Base-by-base conservation (phyloP, 2,113 vertebrate genomes). In the Xenopus laevis region DNA sequence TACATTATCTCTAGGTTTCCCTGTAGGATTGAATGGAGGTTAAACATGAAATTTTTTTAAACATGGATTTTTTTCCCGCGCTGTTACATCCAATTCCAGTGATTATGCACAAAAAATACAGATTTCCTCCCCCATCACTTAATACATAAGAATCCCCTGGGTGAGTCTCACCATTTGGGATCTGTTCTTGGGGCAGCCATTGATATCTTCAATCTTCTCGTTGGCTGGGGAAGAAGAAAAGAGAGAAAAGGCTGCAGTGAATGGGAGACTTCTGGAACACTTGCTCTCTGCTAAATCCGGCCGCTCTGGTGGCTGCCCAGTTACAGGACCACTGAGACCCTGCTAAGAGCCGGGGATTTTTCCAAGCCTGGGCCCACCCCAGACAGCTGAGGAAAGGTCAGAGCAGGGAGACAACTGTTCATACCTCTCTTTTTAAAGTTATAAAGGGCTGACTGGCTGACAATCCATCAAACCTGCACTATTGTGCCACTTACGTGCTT, bases 121-220 rank as follows among this genome's bases (percentile, higher is more conserved):
- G 4, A 27, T 27, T 4, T 4, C 23, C 8, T 40, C 8, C 8
- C 5, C 33, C 1, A 1, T 9, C 33, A 7, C 5, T 40, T 4
- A 7, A 40, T 1, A 40, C 33, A 40, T 9, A 40, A 9, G 33
- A 27, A 27, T 2, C 23, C 23, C 23, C n/a, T 4, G 23, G 23
- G 1, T 13, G 13, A 50, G 3, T 33, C 96, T 97, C 70, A 99
- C 97, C 97, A 99, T 99, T 92, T 99, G 97, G 82, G 97, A 94
- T 52, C 90, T 92, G 81, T 95, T 98, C 92, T 95, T 98, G 0
- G 97, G 97, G 84, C 94, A 96, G 89, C 94, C 95, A 90, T 98
- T 97, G 91, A 98, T 98, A 79, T 98, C 96, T 81, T 92, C 95
- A 67, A 99, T 96, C 93, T 98, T 99, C 82, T 99, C 97, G 84